Evolutionary conservation across 2,888 invertebrate species (phyloP).

Genomic region (Limnephilus auricula): DNA sequence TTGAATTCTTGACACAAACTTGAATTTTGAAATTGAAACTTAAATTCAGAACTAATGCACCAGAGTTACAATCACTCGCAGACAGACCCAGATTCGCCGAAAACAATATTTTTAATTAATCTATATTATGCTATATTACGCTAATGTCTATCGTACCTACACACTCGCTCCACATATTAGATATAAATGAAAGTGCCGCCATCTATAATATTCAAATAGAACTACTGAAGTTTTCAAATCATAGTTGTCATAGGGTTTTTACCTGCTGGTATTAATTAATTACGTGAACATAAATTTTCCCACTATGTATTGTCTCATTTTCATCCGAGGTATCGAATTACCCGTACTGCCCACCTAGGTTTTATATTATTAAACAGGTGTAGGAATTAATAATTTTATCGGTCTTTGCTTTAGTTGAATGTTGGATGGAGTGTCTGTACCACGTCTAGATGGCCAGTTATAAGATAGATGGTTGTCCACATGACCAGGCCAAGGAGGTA

Average conservation of each 20-base stretch:
- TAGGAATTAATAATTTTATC: neutral
- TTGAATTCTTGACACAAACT: too few relatives aligned
- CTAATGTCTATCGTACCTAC: too few relatives aligned
- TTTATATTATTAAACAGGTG: neutral
- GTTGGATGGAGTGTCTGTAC: neutral
- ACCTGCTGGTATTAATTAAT: neutral
- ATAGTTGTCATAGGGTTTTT: too few relatives aligned
- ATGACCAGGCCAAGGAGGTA: conserved; percentile 8
- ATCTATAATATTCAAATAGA: too few relatives aligned
- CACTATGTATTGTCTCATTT: neutral
- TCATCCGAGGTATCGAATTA: neutral
- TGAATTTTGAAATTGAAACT: too few relatives aligned
- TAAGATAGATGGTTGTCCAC: conserved; percentile 14
- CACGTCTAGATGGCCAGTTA: neutral
- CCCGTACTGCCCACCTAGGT: neutral
- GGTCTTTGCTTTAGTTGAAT: neutral
- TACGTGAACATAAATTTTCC: neutral
- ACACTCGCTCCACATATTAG: too few relatives aligned
- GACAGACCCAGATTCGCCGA: too few relatives aligned
- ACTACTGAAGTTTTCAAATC: too few relatives aligned
- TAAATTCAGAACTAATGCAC: too few relatives aligned
- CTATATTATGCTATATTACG: too few relatives aligned
- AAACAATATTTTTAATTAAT: neutral
- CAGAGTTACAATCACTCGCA: too few relatives aligned
- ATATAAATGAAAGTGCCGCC: too few relatives aligned